A percentile compares a stretch with the other conserved stretches of the same genome.
phyloP scores from a whole-genome alignment of 2,888 invertebrate genomes.

The Drosophila mercatorum region DNA sequence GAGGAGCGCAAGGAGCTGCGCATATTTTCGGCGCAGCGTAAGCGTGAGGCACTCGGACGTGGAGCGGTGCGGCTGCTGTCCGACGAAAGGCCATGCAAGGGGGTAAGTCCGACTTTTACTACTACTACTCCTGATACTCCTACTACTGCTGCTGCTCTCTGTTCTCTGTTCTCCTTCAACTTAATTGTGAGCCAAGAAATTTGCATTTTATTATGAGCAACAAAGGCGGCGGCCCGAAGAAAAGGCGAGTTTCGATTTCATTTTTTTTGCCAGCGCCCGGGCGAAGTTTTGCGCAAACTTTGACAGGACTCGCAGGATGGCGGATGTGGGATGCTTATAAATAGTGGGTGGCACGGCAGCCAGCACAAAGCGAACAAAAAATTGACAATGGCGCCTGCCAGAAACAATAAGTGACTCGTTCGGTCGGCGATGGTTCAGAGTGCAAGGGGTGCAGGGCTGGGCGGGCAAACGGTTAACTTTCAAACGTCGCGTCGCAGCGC shows the following conservation, averaged over 20 bases:
- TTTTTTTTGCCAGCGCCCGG: conserved; percentile 43
- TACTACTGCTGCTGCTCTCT: background rate
- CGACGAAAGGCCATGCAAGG: conserved; percentile 89
- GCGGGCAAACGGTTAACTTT: conserved; percentile 39
- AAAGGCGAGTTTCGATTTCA: conserved; percentile 73
- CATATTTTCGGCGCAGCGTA: conserved; percentile 96
- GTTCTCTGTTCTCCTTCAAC: conserved; percentile 7
- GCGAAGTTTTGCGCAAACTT: conserved; percentile 61
- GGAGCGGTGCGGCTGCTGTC: conserved; percentile 94
- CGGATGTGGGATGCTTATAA: conserved; percentile 23
- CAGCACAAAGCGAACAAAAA: conserved; percentile 17
- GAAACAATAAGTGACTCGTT: conserved; percentile 59
- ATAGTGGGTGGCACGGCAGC: conserved; percentile 17
- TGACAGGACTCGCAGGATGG: conserved; percentile 36
- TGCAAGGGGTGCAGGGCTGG: background rate
- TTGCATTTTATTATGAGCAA: conserved; percentile 75
- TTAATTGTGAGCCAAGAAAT: conserved; percentile 68
- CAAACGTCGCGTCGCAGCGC: conserved; percentile 47
- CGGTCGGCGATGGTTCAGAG: background rate
- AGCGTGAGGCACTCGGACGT: conserved; percentile 96
- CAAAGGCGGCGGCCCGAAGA: conserved; percentile 33
- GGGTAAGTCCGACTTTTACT: conserved; percentile 87
- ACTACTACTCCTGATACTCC: background rate
- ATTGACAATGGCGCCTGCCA: conserved; percentile 66
- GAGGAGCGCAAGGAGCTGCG: conserved; percentile 97